Base-by-base conservation (phyloP, 2,888 invertebrate species). In the Perithous albicinctus region DNA sequence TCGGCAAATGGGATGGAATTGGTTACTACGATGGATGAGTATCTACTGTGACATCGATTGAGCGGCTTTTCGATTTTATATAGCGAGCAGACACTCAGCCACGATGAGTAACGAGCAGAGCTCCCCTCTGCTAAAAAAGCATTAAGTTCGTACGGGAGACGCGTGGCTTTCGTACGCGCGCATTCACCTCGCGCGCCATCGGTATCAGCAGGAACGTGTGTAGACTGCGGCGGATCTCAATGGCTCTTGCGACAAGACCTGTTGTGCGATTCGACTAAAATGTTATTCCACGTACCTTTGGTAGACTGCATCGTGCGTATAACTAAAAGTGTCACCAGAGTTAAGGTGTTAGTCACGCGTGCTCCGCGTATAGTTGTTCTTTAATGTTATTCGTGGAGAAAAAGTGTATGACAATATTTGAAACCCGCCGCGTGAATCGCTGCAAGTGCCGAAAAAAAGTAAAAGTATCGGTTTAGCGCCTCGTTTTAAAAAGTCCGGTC, bases 11-110 rank as follows among this genome's bases (percentile, higher is more conserved):
- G 59, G 26, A 41, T 15, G 26, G 15, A 35, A 67, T 41, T 12
- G n/a, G 35, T 20, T 23, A 26, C 35, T 32, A 15, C 48, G 48
- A 48, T 41, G 64, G 29, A 32, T 51, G 61, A 64, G 63, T 78
- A 76, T 86, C 84, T 80, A 88, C 88, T 88, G 86, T 87, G 88
- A 86, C 86, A 86, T 85, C 80, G 80, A 88, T 85, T 84, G 85
- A 82, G 78, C 82, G 80, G 63, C 67, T 78, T 78, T 87, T 85
- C 87, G 89, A 89, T 90, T 91, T 91, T 92, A 92, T 92, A 92
- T 86, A 70, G 73, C 61, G 54, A 56, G 61, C 43, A 41, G n/a
- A n/a, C 74, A 41, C 54, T 59, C 61, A 38, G 35, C n/a, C 15
- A 32, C 69, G 51, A 41, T 43, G 70, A 43, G n/a, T 12, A 56